Conservation (phyloP, 1,140 invertebrate species). For the Drosophila bocki region DNA sequence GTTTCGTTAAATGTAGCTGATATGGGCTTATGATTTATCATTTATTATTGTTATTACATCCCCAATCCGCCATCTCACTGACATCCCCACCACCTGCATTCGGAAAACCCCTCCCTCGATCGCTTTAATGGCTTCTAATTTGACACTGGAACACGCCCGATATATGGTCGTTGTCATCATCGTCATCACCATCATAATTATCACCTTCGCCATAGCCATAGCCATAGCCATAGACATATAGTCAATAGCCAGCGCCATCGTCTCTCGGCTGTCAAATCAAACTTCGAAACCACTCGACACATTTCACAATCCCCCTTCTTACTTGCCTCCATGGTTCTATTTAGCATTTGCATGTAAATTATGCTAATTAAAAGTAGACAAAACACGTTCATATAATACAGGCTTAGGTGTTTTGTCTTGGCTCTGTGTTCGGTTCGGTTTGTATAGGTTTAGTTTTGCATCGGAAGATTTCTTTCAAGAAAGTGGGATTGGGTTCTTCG, state of each 20-base stretch:
- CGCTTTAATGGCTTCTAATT: slow-evolving; percentile 70
- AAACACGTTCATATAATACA: slow-evolving; percentile 73
- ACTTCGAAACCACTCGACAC: slow-evolving; percentile 68
- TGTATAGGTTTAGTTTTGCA: slow-evolving; percentile 36
- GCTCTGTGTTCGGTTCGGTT: slow-evolving; percentile 29
- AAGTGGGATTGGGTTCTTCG: slow-evolving; percentile 6
- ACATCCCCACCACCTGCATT: slow-evolving; percentile 4
- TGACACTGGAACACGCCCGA: slow-evolving; percentile 73
- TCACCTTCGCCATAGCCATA: background rate
- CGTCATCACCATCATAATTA: slow-evolving; percentile 24
- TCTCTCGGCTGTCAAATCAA: slow-evolving; percentile 71
- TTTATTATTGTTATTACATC: slow-evolving; percentile 67
- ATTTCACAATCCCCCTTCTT: slow-evolving; percentile 61
- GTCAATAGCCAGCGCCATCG: slow-evolving; percentile 10
- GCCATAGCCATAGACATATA: background rate
- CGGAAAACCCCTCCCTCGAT: slow-evolving; percentile 12
- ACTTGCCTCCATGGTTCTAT: slow-evolving; percentile 39
- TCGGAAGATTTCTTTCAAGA: slow-evolving; percentile 54
- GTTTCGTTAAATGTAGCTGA: background rate
- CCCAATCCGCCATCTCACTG: background rate
- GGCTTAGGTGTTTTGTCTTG: slow-evolving; percentile 69
- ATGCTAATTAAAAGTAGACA: slow-evolving; percentile 80
- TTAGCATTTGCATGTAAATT: slow-evolving; percentile 80
- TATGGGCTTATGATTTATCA: slow-evolving; percentile 71
- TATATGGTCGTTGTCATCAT: slow-evolving; percentile 38